Conservation (phyloP, 2,888 invertebrate genomes). For the Lochmaea capreae region DNA sequence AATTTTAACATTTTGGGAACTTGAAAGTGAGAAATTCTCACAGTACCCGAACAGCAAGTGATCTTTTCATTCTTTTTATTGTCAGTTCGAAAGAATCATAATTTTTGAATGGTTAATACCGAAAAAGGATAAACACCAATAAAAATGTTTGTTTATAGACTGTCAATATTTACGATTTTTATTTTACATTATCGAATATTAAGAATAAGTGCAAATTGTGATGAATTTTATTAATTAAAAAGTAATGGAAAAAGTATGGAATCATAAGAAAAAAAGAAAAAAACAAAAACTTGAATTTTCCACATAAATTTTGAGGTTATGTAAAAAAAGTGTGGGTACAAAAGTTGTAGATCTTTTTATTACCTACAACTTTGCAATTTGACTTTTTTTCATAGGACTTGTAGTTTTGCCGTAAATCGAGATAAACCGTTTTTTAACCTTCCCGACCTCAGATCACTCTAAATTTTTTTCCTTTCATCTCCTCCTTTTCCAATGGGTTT, state of each 20-base stretch:
- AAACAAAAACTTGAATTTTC: no score
- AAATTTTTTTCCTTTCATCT: no score
- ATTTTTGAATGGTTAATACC: slow-evolving; percentile 34
- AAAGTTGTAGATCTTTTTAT: no score
- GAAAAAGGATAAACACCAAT: slow-evolving; percentile 21
- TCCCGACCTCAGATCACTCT: no score
- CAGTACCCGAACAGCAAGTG: slow-evolving; percentile 43
- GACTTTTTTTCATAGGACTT: no score
- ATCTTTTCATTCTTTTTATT: slow-evolving; percentile 31
- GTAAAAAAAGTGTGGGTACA: no score
- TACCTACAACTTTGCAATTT: no score
- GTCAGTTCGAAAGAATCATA: slow-evolving; percentile 24
- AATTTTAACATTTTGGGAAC: slow-evolving; percentile 51
- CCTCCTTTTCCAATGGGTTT: no score
- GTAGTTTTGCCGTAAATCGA: no score
- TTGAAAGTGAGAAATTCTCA: slow-evolving; percentile 45
- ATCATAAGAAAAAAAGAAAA: no score
- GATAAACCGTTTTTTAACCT: no score
- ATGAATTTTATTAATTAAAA: neutral
- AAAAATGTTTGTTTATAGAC: neutral
- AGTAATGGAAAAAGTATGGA: neutral
- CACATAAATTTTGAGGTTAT: no score
- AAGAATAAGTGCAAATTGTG: neutral
- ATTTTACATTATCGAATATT: neutral
- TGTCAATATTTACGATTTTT: neutral